A percentile compares a stretch with the other conserved stretches of the same genome.
phyloP scores from a whole-genome alignment of 2,797 vertebrate genomes.

The Falco concolor region DNA sequence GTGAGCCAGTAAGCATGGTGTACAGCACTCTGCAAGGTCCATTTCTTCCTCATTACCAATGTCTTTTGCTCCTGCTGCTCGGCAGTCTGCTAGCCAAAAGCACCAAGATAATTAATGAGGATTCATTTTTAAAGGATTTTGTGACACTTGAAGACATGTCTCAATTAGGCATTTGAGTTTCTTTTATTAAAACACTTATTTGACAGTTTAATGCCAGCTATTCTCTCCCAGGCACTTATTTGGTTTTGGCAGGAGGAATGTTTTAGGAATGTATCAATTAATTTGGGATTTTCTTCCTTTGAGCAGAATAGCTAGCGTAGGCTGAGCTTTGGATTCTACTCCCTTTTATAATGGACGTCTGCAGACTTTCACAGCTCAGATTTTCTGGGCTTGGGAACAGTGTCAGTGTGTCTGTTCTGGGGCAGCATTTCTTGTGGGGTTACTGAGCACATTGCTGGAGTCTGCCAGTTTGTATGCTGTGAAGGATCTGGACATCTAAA shows the following conservation, averaged over 20 bases:
- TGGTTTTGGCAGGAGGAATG: not conserved
- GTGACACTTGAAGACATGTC: not conserved
- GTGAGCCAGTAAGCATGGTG: not conserved
- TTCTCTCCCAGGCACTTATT: not conserved
- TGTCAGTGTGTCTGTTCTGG: not conserved
- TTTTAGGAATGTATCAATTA: not conserved
- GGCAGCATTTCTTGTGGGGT: not conserved
- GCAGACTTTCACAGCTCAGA: not conserved
- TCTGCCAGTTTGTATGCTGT: not conserved
- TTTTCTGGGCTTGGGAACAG: not conserved
- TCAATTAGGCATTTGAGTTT: not conserved
- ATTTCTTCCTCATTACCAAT: not conserved
- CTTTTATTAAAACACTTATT: not conserved
- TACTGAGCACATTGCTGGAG: not conserved
- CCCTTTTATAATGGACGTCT: not conserved
- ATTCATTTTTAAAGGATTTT: not conserved
- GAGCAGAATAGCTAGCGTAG: not conserved
- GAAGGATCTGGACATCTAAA: not conserved
- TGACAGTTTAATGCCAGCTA: not conserved
- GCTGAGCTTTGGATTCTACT: not conserved
- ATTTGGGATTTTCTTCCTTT: not conserved
- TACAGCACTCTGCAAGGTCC: not conserved
- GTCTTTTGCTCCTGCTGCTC: not conserved
- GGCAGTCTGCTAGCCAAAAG: not conserved
- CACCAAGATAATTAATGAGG: not conserved